Base-by-base conservation (phyloP, 2,113 vertebrate species). In the Amia ocellicauda region DNA sequence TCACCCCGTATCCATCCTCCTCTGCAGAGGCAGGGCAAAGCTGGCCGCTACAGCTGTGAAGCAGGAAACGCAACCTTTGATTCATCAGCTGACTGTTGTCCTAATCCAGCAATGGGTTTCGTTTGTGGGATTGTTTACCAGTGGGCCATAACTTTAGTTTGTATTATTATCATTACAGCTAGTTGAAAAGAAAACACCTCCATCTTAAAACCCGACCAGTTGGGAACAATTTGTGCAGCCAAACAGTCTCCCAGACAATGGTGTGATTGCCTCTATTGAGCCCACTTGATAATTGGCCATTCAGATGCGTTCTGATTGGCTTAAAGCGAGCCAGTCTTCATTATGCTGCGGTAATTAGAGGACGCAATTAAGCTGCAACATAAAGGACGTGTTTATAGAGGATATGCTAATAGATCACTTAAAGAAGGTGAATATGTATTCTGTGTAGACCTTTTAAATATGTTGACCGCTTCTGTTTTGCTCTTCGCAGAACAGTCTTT, bases 361-460 rank as follows among this genome's bases (percentile, higher is more conserved):
- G 78, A 67, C 66, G 70, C 76, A 73, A 77, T 77, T 69, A 77
- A 78, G 72, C 70, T 69, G 64, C 62, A 49, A 31, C 60, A 28
- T 45, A 51, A 24, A 64, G 62, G 74, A 76, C 74, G 78, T 76
- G 75, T 75, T 80, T 70, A 76, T 78, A 67, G 66, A 80, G 74
- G 78, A 70, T 67, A 78, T 75, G 78, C 68, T 82, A 72, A 81
- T 77, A 49, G 69, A 80, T 69, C 75, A 75, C 75, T 83, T 80
- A 76, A 71, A 72, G 75, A 74, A 64, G 74, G 78, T 72, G 69
- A 76, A 73, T 72, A 74, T 68, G 68, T 64, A 79, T 79, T 67
- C 78, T 71, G 73, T 79, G 69, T 72, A 79, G 80, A 82, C 69
- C 70, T 77, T 73, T 78, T 68, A 73, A 70, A 75, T 67, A 68